Evolutionary conservation across 2,888 invertebrate species (phyloP), one percentile per base, ranked within the genome.

Genomic region (Morpho helenor): DNA sequence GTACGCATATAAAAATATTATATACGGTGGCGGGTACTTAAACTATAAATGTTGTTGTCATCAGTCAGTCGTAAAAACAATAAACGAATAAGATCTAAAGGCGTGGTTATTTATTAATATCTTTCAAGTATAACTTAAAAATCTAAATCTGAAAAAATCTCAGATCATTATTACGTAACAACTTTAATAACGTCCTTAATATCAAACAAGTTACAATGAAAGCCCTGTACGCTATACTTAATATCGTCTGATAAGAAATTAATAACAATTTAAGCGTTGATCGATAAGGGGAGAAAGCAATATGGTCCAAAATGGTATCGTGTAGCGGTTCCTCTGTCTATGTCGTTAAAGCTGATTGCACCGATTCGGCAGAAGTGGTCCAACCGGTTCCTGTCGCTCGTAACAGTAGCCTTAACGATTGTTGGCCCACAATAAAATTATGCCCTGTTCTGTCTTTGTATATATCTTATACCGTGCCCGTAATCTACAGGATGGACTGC

Each of bases 371-470:
- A 76, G 73, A 73, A 80, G 82, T 71, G 70, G 81, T 74, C 68
- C 68, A 76, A 89, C 88, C 86, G 86, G 88, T 87, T 80, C 67
- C 71, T 77, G 31, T 5, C 31, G 31, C 72, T 73, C 75, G 79
- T 80, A 82, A 85, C 88, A 84, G 89, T 87, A 87, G 87, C 85
- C 74, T 77, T 77, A 76, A 81, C 81, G 83, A 84, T 81, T 82
- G 84, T 84, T 77, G 78, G 75, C 68, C 74, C 76, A 77, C 77
- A 79, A 82, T 86, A 84, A 84, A 81, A 77, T 78, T 77, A 77
- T 77, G 71, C 74, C 79, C 77, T 74, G 79, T 77, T 76, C 74
- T 73, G 74, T 77, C 70, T 77, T 77, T 70, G 66, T 68, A 64
- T 63, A 31, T 68, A 66, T 62, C 65, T 63, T 47, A 39, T 53